These are phyloP conservation scores for Ennomos quercinarius DNA, from an alignment of 2,888 invertebrate genomes.

Conservation along the genomic window DNA sequence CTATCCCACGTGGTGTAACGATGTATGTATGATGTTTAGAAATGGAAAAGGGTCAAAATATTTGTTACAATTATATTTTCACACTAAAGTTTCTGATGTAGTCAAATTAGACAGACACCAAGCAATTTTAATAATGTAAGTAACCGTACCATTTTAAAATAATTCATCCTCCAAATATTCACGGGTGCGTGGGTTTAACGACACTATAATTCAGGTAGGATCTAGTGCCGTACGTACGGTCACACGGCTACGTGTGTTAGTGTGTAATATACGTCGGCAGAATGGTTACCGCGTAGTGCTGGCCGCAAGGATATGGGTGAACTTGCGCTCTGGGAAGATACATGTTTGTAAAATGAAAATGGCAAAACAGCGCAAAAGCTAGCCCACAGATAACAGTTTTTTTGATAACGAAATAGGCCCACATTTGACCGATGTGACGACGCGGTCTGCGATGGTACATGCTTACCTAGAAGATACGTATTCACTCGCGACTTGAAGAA, in stretches of 20 bases:
- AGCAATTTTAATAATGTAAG: background rate
- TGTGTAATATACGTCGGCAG: slow-evolving; percentile 14
- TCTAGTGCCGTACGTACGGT: slow-evolving; percentile 16
- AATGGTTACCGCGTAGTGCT: background rate
- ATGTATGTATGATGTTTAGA: no score
- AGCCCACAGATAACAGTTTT: no score
- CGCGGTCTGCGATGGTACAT: no score
- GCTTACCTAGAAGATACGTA: no score
- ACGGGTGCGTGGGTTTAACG: slow-evolving; percentile 14
- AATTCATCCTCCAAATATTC: slow-evolving; percentile 21
- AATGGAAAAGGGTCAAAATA: no score
- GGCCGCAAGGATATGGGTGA: background rate
- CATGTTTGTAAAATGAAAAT: background rate
- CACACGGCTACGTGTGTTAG: slow-evolving; percentile 21
- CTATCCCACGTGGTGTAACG: no score
- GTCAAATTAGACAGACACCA: no score
- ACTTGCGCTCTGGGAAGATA: background rate
- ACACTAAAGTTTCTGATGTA: no score
- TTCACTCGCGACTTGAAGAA: no score
- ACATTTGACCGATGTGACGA: no score
- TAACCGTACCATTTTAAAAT: slow-evolving; percentile 7
- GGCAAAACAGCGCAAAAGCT: background rate
- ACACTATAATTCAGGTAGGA: slow-evolving; percentile 23
- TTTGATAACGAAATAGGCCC: no score
- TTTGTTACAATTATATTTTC: no score